A percentile compares a stretch with the other conserved stretches of the same genome.
These are phyloP conservation scores for Calypte anna DNA, from an alignment of 2,113 vertebrate genomes.

Conservation along the genomic window DNA sequence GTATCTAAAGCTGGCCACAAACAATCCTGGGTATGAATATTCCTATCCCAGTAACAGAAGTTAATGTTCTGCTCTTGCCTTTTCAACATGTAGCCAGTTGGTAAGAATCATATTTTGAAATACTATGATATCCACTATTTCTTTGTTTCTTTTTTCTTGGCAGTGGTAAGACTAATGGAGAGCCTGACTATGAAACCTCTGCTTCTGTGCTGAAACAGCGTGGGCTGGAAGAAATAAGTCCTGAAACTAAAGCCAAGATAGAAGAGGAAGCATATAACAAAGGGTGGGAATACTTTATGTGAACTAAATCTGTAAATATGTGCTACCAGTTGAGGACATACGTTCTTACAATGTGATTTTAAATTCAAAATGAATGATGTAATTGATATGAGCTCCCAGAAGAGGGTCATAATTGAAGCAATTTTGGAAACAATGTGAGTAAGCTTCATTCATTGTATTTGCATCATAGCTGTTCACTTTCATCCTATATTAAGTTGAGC, in stretches of 20 bases:
- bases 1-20: neutral
- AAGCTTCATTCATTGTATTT: neutral
- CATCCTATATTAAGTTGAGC: neutral
- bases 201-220: conserved; percentile 71
- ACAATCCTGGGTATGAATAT: neutral
- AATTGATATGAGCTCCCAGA: neutral
- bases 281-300: conserved; percentile 80
- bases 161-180: conserved; percentile 87
- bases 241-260: conserved; percentile 88
- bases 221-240: conserved; percentile 83
- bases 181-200: conserved; percentile 80
- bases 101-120: neutral
- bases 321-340: neutral
- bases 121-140: neutral
- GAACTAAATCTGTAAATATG: neutral
- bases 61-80: neutral
- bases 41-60: neutral
- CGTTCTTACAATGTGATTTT: neutral
- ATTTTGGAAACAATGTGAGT: neutral
- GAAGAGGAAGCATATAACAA: conserved; percentile 93
- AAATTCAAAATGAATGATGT: neutral
- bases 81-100: neutral
- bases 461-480: neutral
- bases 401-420: neutral
- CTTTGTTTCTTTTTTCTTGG: conserved; percentile 75